Evolutionary conservation across 2,888 invertebrate species (phyloP).

Genomic region (Hirtodrosophila trivittata): DNA sequence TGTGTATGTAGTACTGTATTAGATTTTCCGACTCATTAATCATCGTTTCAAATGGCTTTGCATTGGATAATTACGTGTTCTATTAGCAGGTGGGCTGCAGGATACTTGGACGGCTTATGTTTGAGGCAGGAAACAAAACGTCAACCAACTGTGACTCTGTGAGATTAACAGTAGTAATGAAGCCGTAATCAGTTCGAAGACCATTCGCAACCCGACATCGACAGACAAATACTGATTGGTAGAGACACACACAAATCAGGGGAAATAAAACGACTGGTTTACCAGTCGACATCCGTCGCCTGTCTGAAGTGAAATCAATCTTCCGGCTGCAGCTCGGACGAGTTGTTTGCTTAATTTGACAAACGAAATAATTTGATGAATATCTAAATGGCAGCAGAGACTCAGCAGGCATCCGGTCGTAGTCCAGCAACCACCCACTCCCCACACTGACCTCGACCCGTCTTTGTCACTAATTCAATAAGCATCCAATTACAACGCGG

Average conservation of each 20-base stretch:
- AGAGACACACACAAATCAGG: conserved; percentile 41
- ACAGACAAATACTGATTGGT: conserved; percentile 35
- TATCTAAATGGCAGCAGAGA: conserved; percentile 67
- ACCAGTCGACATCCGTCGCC: conserved; percentile 21
- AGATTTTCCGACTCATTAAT: no score
- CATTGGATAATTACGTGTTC: no score
- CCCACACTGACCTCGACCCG: conserved; percentile 16
- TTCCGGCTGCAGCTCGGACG: conserved; percentile 34
- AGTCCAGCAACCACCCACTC: not conserved
- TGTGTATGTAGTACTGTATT: no score
- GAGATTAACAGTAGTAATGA: conserved; percentile 34
- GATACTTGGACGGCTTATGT: no score
- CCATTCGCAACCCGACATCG: not conserved
- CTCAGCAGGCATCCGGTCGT: conserved; percentile 47
- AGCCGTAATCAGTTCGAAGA: conserved; percentile 43
- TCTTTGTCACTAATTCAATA: conserved; percentile 74
- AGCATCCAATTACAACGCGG: conserved; percentile 75
- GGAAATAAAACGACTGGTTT: conserved; percentile 34
- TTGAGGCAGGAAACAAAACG: no score
- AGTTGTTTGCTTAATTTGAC: conserved; percentile 79
- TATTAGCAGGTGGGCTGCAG: no score
- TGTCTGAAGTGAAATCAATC: conserved; percentile 67
- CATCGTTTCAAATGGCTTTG: no score
- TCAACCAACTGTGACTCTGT: no score
- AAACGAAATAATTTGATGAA: conserved; percentile 79